Base-by-base conservation (phyloP, 92 coral and sea anemone genomes). In the Porites lobata region DNA sequence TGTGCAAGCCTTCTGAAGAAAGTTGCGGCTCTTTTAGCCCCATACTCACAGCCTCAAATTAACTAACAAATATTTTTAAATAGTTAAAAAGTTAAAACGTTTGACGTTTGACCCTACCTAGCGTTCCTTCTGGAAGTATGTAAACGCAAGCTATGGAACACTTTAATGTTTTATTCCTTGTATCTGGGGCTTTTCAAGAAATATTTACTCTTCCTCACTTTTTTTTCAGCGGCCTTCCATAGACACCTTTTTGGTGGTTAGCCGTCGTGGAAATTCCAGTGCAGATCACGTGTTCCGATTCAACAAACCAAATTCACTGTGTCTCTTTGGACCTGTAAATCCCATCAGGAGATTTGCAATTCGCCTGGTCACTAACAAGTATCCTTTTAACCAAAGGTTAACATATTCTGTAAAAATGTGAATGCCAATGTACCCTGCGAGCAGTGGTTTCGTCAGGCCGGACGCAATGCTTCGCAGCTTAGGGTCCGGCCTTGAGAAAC, bases 221-320 rank as follows among this genome's bases (percentile, higher is more conserved):
- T 52, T 12, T 10, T n/a, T 50, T 81, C 56, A 81, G 85, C 19
- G 21, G 29, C 85, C 85, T 53, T 43, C 47, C 62, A 29, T 6
- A 18, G 50, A 81, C 24, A 81, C 85, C 5, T 68, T 67, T 24
- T 77, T 81, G 50, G 76, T 81, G 65, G 20, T 81, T 18, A 57
- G 85, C 14, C 85, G 85, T 8, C 75, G 76, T 14, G 75, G 75
- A 6, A 51, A 52, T 12, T 54, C 77, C 13, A 47, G 85, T 15
- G 81, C 75, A 64, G 91, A 91, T 85, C 96, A 96, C 83, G 96
- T 94, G 66, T 89, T 92, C 93, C 88, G 98, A 82, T 92, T 92
- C 72, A 94, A 89, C 88, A 88, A 86, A 59, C 89, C 90, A 21
- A 83, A 83, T 69, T 92, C 98, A 63, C 80, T 94, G 43, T 88